Evolutionary conservation across 1,140 invertebrate species (phyloP).

Genomic region (Argopecten irradians): DNA sequence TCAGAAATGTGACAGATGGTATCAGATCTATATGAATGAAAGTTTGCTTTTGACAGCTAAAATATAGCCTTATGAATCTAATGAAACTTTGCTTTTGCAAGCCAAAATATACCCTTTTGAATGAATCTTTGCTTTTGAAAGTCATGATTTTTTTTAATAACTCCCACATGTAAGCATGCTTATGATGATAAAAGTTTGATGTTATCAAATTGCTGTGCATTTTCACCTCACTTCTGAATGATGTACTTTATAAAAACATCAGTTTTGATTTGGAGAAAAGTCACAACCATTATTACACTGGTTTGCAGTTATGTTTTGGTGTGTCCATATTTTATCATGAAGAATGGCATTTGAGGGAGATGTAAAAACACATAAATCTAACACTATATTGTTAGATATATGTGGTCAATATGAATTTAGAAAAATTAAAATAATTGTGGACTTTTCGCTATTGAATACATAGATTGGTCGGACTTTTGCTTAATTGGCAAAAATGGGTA

Average conservation of each 20-base stretch:
- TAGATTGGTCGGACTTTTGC: neutral
- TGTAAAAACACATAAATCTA: neutral
- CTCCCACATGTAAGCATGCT: neutral
- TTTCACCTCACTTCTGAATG: neutral
- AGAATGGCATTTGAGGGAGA: constrained; percentile 5
- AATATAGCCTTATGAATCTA: neutral
- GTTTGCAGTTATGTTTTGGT: neutral
- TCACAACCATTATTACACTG: neutral
- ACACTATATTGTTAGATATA: neutral
- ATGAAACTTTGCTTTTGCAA: neutral
- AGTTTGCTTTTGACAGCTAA: neutral
- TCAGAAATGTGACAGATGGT: neutral
- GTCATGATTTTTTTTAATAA: neutral
- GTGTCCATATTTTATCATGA: neutral
- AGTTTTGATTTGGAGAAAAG: neutral
- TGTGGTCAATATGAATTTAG: neutral
- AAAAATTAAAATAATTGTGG: neutral
- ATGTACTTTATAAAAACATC: neutral
- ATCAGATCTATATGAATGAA: neutral
- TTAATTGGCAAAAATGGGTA: neutral
- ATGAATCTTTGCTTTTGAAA: neutral
- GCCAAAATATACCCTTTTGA: neutral
- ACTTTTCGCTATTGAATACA: neutral
- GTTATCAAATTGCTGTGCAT: neutral
- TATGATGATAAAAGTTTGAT: neutral